Conservation (phyloP, 2,888 invertebrate species). For the Rhopalosiphum nymphaeae region DNA sequence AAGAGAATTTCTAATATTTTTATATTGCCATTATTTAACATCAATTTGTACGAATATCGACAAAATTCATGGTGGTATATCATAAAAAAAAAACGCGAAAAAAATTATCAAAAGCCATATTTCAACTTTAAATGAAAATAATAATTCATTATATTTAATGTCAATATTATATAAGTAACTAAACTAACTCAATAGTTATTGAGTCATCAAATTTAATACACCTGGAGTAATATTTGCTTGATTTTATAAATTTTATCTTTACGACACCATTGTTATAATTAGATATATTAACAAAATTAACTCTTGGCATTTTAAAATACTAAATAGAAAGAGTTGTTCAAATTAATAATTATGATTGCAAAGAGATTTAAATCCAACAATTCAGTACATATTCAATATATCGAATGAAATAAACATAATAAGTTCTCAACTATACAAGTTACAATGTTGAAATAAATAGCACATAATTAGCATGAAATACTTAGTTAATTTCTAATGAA, state of each 20-base stretch:
- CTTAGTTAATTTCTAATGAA: too few species aligned
- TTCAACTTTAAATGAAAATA: constrained; percentile 66
- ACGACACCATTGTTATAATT: constrained; percentile 68
- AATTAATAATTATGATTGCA: neutral
- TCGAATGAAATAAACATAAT: neutral
- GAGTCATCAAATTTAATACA: constrained; percentile 65
- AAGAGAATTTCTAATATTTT: too few species aligned
- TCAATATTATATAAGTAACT: neutral
- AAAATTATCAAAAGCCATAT: too few species aligned
- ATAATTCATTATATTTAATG: neutral
- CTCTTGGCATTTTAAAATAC: constrained; percentile 25
- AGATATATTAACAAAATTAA: constrained; percentile 67
- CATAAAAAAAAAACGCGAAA: too few species aligned
- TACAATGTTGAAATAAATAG: too few species aligned
- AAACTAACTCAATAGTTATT: too few species aligned
- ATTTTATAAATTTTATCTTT: constrained; percentile 67
- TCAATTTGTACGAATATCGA: too few species aligned
- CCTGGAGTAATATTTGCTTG: constrained; percentile 67
- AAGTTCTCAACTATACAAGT: neutral
- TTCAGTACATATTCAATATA: neutral
- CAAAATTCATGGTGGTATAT: too few species aligned
- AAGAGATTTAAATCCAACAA: neutral
- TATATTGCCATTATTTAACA: too few species aligned
- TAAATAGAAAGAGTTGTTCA: neutral
- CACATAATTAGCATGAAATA: too few species aligned